Evolutionary conservation across 2,113 vertebrate species (phyloP).

Genomic region (Spea multiplicata): DNA sequence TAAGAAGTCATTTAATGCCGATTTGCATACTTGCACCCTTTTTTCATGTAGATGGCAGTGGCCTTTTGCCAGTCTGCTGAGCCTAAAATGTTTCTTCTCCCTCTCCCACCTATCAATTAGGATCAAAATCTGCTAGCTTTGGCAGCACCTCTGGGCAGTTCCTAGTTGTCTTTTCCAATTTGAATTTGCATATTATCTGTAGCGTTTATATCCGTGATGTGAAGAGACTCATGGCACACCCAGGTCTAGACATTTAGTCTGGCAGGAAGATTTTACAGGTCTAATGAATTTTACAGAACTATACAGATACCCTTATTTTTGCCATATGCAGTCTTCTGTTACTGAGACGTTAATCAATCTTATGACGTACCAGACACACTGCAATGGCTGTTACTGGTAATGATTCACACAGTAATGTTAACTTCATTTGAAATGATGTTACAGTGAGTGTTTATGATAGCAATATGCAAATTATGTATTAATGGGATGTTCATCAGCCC

Average conservation of each 20-base stretch:
- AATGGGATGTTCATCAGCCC: no score
- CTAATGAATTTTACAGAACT: background rate
- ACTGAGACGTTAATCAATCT: no score
- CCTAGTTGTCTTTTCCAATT: background rate
- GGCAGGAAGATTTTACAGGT: background rate
- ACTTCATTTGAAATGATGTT: no score
- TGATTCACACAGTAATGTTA: no score
- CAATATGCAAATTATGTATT: no score
- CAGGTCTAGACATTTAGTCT: background rate
- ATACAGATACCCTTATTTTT: no score
- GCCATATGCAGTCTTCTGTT: no score
- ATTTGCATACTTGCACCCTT: constrained; percentile 44
- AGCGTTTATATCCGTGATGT: background rate
- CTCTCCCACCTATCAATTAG: constrained; percentile 25
- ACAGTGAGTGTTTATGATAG: no score
- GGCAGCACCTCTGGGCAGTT: background rate
- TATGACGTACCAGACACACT: no score
- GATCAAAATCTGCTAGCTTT: background rate
- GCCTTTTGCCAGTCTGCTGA: constrained; percentile 43
- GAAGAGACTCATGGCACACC: background rate
- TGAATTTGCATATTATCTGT: constrained; percentile 3
- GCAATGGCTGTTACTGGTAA: no score
- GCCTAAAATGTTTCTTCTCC: constrained; percentile 46
- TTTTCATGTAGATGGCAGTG: constrained; percentile 4
- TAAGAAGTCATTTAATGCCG: background rate